Conservation (phyloP, 2,888 invertebrate species). For the Frankliniella intonsa region DNA sequence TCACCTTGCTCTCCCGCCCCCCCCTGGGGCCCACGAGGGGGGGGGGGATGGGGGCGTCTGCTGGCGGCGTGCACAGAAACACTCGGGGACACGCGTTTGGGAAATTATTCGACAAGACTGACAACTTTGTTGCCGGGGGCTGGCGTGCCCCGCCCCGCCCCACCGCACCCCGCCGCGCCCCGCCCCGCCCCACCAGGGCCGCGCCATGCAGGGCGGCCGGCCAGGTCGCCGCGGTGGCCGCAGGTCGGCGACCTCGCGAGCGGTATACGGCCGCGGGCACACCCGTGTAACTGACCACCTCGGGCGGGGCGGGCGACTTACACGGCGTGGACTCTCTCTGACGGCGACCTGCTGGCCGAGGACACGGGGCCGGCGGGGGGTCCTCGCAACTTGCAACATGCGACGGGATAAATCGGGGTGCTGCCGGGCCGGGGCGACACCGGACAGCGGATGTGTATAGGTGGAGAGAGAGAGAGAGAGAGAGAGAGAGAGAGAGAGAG, state of each 20-base stretch:
- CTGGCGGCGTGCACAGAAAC: too few species aligned
- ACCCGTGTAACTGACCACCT: too few species aligned
- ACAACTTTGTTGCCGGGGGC: background rate
- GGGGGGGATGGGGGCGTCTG: too few species aligned
- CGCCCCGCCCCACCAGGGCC: background rate
- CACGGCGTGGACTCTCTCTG: too few species aligned
- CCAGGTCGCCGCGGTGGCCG: background rate
- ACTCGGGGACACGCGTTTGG: background rate
- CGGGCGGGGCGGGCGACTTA: too few species aligned
- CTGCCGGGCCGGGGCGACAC: background rate
- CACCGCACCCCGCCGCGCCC: background rate
- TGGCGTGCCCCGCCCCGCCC: background rate
- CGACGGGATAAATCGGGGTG: background rate
- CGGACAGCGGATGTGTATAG: background rate
- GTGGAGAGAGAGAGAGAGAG: background rate
- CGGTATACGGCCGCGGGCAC: too few species aligned
- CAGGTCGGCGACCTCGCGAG: background rate
- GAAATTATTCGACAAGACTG: background rate
- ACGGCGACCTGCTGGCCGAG: too few species aligned
- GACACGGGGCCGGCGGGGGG: too few species aligned
- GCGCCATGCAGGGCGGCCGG: background rate
- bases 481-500: too few species aligned
- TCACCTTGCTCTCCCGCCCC: background rate
- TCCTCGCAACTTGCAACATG: constrained; percentile 18
- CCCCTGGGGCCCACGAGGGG: too few species aligned